Conservation (phyloP, 37 sponge, comb jelly and placozoan genomes). For the Chondrosia reniformis region DNA sequence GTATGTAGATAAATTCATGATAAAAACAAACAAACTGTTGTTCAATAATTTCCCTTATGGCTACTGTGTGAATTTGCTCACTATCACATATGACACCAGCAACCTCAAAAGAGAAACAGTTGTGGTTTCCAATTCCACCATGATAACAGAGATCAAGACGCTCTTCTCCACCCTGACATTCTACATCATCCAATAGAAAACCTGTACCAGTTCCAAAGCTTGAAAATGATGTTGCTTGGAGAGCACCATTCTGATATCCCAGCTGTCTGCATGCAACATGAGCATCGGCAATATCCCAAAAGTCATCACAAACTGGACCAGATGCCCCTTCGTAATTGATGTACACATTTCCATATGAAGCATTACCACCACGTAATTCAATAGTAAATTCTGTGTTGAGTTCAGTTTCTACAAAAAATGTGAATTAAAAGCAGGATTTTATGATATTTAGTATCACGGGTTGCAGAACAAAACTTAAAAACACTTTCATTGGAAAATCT, state of each 20-base stretch:
- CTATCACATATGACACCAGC: conserved; percentile 33
- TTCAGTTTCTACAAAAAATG: conserved; percentile 5
- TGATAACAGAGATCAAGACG: conserved; percentile 8
- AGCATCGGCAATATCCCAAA: conserved; percentile 33
- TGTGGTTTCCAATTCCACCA: conserved; percentile 19
- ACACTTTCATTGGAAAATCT: too few relatives aligned
- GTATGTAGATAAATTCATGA: too few relatives aligned
- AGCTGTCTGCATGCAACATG: conserved; percentile 38
- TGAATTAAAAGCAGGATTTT: too few relatives aligned
- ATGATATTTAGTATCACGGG: too few relatives aligned
- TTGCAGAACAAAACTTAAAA: too few relatives aligned
- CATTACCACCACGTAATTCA: not conserved
- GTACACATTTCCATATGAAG: conserved; percentile 31
- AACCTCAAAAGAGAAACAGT: conserved; percentile 23
- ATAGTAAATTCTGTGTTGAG: not conserved
- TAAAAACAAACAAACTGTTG: too few relatives aligned
- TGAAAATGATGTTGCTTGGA: not conserved
- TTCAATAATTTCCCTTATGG: too few relatives aligned
- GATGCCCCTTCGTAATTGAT: conserved; percentile 9
- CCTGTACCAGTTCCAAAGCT: conserved; percentile 42
- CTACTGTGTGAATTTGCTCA: too few relatives aligned
- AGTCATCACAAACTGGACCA: conserved; percentile 41
- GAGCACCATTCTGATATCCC: conserved; percentile 25
- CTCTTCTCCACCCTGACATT: conserved; percentile 24
- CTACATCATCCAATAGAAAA: conserved; percentile 29